These are phyloP conservation scores for Channallabes apus DNA, from an alignment of 2,797 vertebrate genomes.

Conservation along the genomic window DNA sequence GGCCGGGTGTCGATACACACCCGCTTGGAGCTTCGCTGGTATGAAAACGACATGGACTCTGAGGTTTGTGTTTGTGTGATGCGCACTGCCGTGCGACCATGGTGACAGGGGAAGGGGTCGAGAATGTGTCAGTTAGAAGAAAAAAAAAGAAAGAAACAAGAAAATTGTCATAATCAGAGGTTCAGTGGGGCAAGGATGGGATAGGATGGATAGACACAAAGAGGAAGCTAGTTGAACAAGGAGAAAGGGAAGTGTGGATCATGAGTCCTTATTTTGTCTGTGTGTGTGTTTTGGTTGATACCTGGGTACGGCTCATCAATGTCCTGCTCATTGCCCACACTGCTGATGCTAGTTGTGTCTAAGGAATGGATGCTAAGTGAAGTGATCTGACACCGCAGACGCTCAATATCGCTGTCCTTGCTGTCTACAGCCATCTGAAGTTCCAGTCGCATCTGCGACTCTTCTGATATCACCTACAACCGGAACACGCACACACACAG, in stretches of 20 bases:
- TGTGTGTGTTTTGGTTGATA: conserved; percentile 60
- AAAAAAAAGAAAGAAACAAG: conserved; percentile 15
- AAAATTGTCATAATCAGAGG: neutral
- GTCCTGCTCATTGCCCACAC: conserved; percentile 84
- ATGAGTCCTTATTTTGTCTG: neutral
- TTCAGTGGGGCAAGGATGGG: conserved; percentile 33
- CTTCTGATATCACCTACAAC: conserved; percentile 86
- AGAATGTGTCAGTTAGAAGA: neutral
- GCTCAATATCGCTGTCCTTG: conserved; percentile 97
- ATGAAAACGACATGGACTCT: conserved; percentile 97
- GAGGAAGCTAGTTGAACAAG: neutral
- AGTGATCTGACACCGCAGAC: conserved; percentile 89
- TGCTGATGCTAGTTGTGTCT: conserved; percentile 90
- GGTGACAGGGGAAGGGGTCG: conserved; percentile 61
- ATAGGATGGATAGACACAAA: conserved; percentile 46
- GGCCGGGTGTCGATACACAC: conserved; percentile 92
- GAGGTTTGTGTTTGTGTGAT: conserved; percentile 92
- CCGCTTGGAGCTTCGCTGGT: conserved; percentile 92
- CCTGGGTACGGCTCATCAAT: conserved; percentile 90
- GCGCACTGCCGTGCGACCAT: conserved; percentile 79
- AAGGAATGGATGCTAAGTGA: conserved; percentile 86
- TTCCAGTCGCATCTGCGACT: conserved; percentile 89
- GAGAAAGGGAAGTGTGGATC: neutral
- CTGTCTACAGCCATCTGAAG: conserved; percentile 96
- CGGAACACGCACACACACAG: neutral